phyloP scores from a whole-genome alignment of 2,113 vertebrate species.

The Peromyscus maniculatus region DNA sequence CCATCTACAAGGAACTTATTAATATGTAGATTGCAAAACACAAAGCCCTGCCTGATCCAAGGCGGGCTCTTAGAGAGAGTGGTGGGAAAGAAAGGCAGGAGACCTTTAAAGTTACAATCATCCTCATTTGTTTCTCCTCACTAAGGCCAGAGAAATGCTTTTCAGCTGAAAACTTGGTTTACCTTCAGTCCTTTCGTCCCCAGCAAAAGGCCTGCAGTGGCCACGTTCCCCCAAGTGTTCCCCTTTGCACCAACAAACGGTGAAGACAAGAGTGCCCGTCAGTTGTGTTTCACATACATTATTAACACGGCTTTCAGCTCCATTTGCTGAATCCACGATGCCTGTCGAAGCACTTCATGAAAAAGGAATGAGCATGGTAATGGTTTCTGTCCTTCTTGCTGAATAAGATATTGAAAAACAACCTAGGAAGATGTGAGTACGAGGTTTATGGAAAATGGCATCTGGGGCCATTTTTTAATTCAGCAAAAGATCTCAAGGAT shows the following conservation, averaged over 20 bases:
- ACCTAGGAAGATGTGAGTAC: background rate
- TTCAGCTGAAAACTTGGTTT: background rate
- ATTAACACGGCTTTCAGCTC: slow-evolving; percentile 42
- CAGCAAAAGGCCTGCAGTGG: background rate
- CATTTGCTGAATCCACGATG: background rate
- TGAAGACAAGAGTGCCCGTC: background rate
- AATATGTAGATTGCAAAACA: background rate
- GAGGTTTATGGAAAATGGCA: slow-evolving; percentile 16
- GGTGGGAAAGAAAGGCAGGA: background rate
- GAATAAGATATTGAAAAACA: background rate
- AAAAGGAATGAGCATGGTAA: slow-evolving; percentile 60
- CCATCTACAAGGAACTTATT: background rate
- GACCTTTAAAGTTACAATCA: background rate
- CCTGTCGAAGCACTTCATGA: slow-evolving; percentile 53
- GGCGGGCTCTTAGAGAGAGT: background rate
- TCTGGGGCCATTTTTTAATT: slow-evolving; percentile 22
- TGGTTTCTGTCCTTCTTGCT: slow-evolving; percentile 26
- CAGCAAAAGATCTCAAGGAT: slow-evolving; percentile 7
- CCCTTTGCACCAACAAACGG: background rate
- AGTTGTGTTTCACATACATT: background rate
- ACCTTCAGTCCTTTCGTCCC: background rate
- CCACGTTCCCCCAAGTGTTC: rapidly evolving
- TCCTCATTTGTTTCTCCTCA: background rate
- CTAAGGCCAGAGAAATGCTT: background rate
- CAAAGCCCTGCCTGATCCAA: background rate